Percentiles rank a stretch among this genome's conserved stretches.
phyloP scores from a whole-genome alignment of 1,140 invertebrate species.

The Bombus soroeensis region DNA sequence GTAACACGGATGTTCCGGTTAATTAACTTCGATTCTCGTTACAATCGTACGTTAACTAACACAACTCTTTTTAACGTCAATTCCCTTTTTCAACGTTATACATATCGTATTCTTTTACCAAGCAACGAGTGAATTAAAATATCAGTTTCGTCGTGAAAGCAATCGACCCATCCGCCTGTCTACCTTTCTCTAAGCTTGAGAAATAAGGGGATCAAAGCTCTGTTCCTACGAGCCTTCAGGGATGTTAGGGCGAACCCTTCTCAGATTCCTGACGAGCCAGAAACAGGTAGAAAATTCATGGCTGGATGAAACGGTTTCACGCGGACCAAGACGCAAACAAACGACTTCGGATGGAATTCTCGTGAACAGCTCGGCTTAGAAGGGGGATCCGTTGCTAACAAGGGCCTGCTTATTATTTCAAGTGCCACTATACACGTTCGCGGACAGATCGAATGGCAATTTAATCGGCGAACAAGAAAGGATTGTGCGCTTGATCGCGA shows the following conservation, averaged over 20 bases:
- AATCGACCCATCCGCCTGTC: background rate
- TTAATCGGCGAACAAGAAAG: background rate
- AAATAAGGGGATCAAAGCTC: constrained; percentile 20
- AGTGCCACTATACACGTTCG: constrained; percentile 25
- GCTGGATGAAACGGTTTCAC: constrained; percentile 33
- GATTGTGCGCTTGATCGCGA: background rate
- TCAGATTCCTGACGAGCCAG: constrained; percentile 47
- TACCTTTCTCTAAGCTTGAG: constrained; percentile 14
- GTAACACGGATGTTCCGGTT: too few relatives aligned
- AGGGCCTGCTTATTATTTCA: constrained; percentile 51
- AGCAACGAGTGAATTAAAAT: constrained; percentile 7
- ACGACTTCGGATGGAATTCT: constrained; percentile 13
- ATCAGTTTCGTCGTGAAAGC: background rate
- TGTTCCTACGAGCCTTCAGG: background rate
- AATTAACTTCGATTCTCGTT: too few relatives aligned
- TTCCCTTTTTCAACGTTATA: background rate
- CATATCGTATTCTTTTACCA: background rate
- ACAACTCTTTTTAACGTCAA: background rate
- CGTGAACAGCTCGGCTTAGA: background rate
- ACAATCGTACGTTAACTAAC: background rate
- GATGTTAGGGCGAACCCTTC: constrained; percentile 36
- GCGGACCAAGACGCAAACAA: constrained; percentile 25
- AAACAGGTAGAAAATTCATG: constrained; percentile 47
- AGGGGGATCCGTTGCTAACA: constrained; percentile 35
- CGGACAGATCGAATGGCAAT: constrained; percentile 8